A percentile compares a stretch with the other conserved stretches of the same genome.
Evolutionary conservation across 2,113 vertebrate genomes (phyloP).

Genomic region (Amazona vittata): DNA sequence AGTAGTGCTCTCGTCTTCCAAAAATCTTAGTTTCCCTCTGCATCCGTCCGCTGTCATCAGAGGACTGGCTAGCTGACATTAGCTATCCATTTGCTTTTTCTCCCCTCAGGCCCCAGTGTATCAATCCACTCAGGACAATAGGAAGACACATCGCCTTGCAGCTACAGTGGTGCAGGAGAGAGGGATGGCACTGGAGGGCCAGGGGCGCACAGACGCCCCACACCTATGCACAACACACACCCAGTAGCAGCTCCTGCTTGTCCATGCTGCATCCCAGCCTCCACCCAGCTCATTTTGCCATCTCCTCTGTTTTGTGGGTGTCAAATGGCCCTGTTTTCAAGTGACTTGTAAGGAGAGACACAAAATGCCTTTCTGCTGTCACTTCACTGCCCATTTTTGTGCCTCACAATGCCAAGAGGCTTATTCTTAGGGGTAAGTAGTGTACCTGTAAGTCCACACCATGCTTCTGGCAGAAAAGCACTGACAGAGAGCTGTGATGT

Average conservation of each 20-base stretch:
- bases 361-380: not conserved
- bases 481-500: not conserved
- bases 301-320: not conserved
- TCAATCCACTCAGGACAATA: not conserved
- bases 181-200: not conserved
- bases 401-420: not conserved
- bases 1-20: not conserved
- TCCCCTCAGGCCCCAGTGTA: not conserved
- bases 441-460: not conserved
- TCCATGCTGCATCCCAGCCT: not conserved
- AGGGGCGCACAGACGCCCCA: not conserved
- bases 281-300: not conserved
- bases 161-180: not conserved
- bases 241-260: not conserved
- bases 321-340: not conserved
- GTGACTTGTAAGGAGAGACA: not conserved
- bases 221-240: accelerated
- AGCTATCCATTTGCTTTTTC: not conserved
- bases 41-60: not conserved
- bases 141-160: not conserved
- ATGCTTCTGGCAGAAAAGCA: not conserved
- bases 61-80: not conserved
- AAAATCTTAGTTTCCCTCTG: not conserved
- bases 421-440: not conserved
- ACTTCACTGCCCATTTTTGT: accelerated